Conservation (phyloP, 2,113 vertebrate genomes). For the Eonycteris spelaea region DNA sequence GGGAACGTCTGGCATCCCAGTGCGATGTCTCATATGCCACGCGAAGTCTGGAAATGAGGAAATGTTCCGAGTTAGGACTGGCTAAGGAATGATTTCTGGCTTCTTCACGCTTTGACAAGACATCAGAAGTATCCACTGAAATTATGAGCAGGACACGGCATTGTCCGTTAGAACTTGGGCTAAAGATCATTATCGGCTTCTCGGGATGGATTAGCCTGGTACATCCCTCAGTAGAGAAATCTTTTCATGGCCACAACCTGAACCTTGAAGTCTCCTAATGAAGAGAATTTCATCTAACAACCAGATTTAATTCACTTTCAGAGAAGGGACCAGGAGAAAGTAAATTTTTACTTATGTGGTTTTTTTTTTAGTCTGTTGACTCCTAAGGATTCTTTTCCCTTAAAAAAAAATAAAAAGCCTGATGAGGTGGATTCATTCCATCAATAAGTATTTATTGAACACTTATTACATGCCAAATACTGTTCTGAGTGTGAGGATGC, state of each 20-base stretch:
- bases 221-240: not conserved
- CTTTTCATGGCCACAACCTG: not conserved
- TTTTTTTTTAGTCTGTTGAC: not conserved
- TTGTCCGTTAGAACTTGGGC: not conserved
- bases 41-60: not conserved
- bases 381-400: not conserved
- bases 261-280: not conserved
- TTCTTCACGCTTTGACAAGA: not conserved
- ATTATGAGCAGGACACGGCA: not conserved
- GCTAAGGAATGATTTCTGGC: not conserved
- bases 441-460: not conserved
- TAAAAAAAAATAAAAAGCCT: not conserved
- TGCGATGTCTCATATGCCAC: accelerated
- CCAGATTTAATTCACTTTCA: not conserved
- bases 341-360: not conserved
- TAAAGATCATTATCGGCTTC: not conserved
- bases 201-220: not conserved
- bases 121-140: not conserved
- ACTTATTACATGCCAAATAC: not conserved
- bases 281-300: not conserved
- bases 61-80: not conserved
- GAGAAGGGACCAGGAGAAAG: not conserved
- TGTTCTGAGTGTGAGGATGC: not conserved
- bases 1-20: not conserved
- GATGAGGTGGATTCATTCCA: not conserved